phyloP scores from a whole-genome alignment of 2,113 vertebrate species.

The Trogon surrucura region DNA sequence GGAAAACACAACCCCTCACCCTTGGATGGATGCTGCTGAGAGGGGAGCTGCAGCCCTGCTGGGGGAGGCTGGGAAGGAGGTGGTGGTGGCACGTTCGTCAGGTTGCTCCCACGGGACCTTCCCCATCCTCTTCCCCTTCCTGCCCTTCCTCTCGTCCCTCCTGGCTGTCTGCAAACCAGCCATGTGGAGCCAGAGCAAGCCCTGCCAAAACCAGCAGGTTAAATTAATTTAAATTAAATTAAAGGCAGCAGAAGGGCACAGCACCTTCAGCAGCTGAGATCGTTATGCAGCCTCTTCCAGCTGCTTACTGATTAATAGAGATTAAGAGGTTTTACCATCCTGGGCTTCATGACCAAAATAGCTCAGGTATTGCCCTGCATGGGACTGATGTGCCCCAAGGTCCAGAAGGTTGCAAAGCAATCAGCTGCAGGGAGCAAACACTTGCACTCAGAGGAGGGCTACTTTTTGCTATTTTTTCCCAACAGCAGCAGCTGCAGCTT shows the following conservation, averaged over 20 bases:
- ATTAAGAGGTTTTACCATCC: not conserved
- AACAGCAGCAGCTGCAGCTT: not conserved
- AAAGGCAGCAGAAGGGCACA: conserved; percentile 38
- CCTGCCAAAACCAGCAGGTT: conserved; percentile 45
- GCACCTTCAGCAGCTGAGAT: conserved; percentile 23
- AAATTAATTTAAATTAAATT: conserved; percentile 2
- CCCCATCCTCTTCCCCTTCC: conserved; percentile 10
- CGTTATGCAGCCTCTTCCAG: not conserved
- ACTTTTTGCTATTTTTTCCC: not conserved
- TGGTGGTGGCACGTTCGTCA: not conserved
- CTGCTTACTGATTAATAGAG: conserved; percentile 4
- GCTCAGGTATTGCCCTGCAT: not conserved
- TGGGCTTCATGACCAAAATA: conserved; percentile 2
- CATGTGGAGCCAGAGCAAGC: not conserved
- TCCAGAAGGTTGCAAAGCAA: not conserved
- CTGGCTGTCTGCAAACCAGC: conserved; percentile 33
- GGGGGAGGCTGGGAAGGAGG: not conserved
- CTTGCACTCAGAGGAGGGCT: not conserved
- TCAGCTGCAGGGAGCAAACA: not conserved
- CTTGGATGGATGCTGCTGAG: not conserved
- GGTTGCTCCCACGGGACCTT: not conserved
- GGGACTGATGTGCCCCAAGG: not conserved
- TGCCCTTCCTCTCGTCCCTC: not conserved
- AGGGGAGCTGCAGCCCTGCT: not conserved
- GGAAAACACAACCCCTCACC: not conserved